These are phyloP conservation scores for Eucera pruinosa DNA, from an alignment of 2,888 invertebrate genomes.

Conservation along the genomic window DNA sequence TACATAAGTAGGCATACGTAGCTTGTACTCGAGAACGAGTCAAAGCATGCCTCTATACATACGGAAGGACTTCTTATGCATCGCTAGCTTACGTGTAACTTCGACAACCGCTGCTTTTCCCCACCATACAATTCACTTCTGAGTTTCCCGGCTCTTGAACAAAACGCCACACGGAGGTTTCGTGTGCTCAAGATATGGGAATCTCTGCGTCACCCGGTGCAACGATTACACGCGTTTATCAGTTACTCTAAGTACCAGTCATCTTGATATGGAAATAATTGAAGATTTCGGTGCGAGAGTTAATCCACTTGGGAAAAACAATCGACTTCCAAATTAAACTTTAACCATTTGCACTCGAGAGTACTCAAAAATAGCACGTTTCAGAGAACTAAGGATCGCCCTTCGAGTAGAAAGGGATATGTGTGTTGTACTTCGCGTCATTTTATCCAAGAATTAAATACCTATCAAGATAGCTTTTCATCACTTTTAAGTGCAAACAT, in stretches of 20 bases:
- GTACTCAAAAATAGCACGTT: too few relatives aligned
- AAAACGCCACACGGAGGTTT: conserved; percentile 19
- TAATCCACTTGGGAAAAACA: too few relatives aligned
- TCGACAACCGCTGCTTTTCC: conserved; percentile 45
- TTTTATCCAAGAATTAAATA: too few relatives aligned
- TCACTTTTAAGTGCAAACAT: too few relatives aligned
- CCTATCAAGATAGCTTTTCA: too few relatives aligned
- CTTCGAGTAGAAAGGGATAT: too few relatives aligned
- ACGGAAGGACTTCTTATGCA: conserved; percentile 49
- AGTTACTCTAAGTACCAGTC: background rate
- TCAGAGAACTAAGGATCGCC: too few relatives aligned
- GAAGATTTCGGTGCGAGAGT: too few relatives aligned
- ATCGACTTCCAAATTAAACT: too few relatives aligned
- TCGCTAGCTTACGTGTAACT: conserved; percentile 52
- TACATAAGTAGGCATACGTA: conserved; percentile 40
- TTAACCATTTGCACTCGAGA: too few relatives aligned
- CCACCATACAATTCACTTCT: conserved; percentile 45
- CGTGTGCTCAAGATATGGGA: conserved; percentile 29
- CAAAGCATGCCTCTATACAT: conserved; percentile 26
- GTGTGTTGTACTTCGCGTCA: too few relatives aligned
- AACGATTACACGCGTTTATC: background rate
- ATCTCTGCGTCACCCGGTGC: conserved; percentile 22
- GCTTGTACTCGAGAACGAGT: conserved; percentile 30
- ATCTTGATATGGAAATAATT: too few relatives aligned
- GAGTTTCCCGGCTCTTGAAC: conserved; percentile 60